Base-by-base conservation (phyloP, 2,888 invertebrate genomes). In the Mesopsocus fuscifrons region DNA sequence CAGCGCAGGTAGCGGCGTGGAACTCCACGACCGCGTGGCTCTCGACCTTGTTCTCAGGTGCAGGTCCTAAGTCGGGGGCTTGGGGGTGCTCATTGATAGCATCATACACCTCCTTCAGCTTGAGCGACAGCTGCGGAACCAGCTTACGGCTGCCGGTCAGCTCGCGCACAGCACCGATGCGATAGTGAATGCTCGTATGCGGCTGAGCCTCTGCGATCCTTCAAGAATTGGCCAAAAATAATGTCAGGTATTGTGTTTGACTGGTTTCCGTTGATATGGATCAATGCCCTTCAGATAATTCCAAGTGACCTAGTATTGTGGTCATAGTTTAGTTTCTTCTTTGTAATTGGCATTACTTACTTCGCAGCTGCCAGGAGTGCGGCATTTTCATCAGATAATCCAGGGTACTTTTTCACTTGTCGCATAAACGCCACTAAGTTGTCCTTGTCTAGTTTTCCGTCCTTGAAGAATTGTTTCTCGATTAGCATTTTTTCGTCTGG, bases 111-210 rank as follows among this genome's bases (percentile, higher is more conserved):
- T 67, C 59, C 52, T 63, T 58, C 30, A 70, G 59, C 43, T 63
- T 61, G 5, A 59, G 53, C 44, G 57, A 58, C 32, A 69, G 58
- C 34, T 57, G 53, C 1, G 68, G 67, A 49, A 60, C 52, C 48
- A 62, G 54, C 54, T 62, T 59, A 41, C 58, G 54, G 22, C 65
- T 61, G 13, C 69, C 70, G 2, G 65, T 61, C 46, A 71, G 48
- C 41, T 55, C 57, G 5, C 68, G 54, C 31, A 64, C 61, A 22
- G 68, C 71, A 43, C 67, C 66, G 47, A 72, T 69, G 9, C 71
- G 60, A 55, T 73, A 72, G 68, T 69, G 72, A 49, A 68, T 60
- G 6, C 67, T 59, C 31, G 64, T 62, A 50, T 69, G 69, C 1
- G 62, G 59, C 48, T 61, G 59, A 22, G 63, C 59, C 49, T 66